A percentile compares a stretch with the other conserved stretches of the same genome.
Evolutionary conservation across 2,888 invertebrate genomes (phyloP).

Genomic region (Melieria omissa): DNA sequence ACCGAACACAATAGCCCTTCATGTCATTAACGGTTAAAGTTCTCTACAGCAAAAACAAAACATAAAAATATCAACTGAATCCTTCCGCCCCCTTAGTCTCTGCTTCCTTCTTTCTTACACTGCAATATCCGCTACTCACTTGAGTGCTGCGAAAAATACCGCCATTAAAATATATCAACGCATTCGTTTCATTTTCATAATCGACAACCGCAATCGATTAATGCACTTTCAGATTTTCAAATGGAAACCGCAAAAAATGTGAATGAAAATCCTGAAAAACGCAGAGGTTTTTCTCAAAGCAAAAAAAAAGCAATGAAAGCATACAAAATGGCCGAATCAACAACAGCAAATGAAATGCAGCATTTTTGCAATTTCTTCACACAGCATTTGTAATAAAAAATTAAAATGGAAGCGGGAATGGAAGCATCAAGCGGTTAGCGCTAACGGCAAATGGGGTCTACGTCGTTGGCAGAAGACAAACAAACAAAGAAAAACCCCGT

Average conservation of each 20-base stretch:
- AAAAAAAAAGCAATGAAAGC: not conserved
- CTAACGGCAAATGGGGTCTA: not conserved
- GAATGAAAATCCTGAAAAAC: not conserved
- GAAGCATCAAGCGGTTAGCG: not conserved
- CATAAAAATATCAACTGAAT: no score
- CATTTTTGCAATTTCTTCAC: not conserved
- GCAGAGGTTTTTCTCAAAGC: not conserved
- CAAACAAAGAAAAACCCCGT: no score
- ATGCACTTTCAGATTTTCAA: constrained; percentile 26
- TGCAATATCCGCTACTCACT: no score
- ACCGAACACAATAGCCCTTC: no score
- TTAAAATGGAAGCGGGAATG: not conserved
- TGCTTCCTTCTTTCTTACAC: no score
- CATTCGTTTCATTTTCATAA: constrained; percentile 20
- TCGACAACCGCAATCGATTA: constrained; percentile 34
- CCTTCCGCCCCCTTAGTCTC: no score
- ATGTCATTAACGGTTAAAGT: no score
- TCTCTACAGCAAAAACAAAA: no score
- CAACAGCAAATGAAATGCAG: not conserved
- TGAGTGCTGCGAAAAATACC: no score
- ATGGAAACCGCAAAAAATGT: not conserved
- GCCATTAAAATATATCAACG: not conserved
- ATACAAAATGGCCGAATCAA: not conserved
- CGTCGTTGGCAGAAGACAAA: no score
- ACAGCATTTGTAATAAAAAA: no score